Percentiles rank a stretch among this genome's conserved stretches.
Conservation (phyloP, 2,113 vertebrate genomes). For the Prunella himalayana region DNA sequence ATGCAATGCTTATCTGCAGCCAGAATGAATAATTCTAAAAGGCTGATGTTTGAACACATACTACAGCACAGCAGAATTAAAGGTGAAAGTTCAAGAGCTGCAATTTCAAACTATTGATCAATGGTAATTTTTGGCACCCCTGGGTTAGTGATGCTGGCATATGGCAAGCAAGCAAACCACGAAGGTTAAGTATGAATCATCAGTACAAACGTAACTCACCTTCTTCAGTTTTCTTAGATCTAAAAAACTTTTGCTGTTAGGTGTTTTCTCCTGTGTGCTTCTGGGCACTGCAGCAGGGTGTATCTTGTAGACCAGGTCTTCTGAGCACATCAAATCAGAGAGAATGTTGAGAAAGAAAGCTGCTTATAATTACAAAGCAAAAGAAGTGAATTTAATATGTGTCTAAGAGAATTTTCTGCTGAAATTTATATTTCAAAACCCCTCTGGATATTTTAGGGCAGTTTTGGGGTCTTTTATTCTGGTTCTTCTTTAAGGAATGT, state of each 20-base stretch:
- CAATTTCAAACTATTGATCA: conserved; percentile 71
- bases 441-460: not conserved
- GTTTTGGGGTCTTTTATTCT: not conserved
- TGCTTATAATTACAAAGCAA: not conserved
- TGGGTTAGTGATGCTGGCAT: conserved; percentile 32
- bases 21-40: conserved; percentile 60
- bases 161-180: conserved; percentile 35
- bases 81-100: conserved; percentile 60
- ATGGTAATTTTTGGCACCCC: conserved; percentile 52
- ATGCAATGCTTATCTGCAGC: conserved; percentile 16
- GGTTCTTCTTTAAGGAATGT: not conserved
- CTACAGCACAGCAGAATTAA: conserved; percentile 56
- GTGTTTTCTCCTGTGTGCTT: not conserved
- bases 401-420: not conserved
- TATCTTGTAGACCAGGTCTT: not conserved
- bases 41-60: conserved; percentile 34
- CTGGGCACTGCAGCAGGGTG: not conserved
- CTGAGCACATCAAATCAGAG: not conserved
- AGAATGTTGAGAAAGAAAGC: not conserved
- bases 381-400: not conserved
- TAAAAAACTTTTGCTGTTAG: not conserved
- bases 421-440: not conserved
- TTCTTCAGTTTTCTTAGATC: not conserved
- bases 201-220: not conserved
- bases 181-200: conserved; percentile 59